Base-by-base conservation (phyloP, 2,113 vertebrate species). In the Galbula dea region DNA sequence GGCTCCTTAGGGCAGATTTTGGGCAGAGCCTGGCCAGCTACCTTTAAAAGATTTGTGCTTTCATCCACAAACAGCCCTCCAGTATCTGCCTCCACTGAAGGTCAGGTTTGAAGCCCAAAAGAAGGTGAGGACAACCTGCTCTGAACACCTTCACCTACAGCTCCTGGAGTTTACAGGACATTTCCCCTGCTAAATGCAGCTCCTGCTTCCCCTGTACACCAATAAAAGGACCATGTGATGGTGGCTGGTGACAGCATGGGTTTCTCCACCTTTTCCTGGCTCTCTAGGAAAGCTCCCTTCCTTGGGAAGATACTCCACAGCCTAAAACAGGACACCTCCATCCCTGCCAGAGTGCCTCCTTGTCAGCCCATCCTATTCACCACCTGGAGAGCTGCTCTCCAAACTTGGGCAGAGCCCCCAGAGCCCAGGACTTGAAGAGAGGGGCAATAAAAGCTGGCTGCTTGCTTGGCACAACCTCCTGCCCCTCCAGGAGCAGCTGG, bases 161-260 rank as follows among this genome's bases (percentile, higher is more conserved):
- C 73, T 61, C 58, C 49, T 9, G 69, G 69, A 26, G 30, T 7
- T 72, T 3, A 10, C 2, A 27, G 49, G 30, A 12, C n/a, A 41
- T 15, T 21, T 30, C 3, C 26, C 18, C 59, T 21, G 49, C n/a
- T 55, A n/a, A 61, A 66, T 6, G 30, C 80, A 92, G 49, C 43
- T 19, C 74, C 43, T 15, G 7, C 26, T 82, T 19, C 23, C 66
- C 12, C 26, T 7, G 15, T 1, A 9, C 17, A 14, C n/a, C 45
- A 37, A 5, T 9, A 29, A 29, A 79, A 65, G 39, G 6, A 22
- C 48, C 62, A 21, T 0, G 0, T 34, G 71, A 32, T 1, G 14
- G 49, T 12, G 36, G 54, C 3, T 6, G 16, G 66, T 14, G 39
- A 39, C 83, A 76, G 7, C 27, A 3, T 0, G 4, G 51, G 2